phyloP scores from a whole-genome alignment of 2,797 vertebrate genomes.

The Sylvilagus floridanus region DNA sequence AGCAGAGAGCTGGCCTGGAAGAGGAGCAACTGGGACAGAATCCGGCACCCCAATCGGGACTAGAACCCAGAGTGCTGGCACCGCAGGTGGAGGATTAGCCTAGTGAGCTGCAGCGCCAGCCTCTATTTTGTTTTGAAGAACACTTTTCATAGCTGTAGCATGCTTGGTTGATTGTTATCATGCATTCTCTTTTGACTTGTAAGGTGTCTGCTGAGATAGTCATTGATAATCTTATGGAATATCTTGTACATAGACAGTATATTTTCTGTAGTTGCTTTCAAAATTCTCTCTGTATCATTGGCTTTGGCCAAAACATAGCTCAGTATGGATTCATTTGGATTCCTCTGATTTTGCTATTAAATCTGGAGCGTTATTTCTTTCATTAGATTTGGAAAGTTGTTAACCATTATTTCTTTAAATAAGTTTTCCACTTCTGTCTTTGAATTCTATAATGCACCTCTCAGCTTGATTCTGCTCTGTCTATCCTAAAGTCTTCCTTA shows the following conservation, averaged over 20 bases:
- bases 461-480: not conserved
- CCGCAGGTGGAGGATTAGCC: no score
- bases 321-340: not conserved
- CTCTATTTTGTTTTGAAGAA: not conserved
- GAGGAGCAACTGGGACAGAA: no score
- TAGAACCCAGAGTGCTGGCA: no score
- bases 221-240: not conserved
- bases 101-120: no score
- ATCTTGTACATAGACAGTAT: not conserved
- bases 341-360: not conserved
- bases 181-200: not conserved
- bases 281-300: not conserved
- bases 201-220: not conserved
- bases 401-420: not conserved
- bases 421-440: not conserved
- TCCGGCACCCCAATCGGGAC: no score
- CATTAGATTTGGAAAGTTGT: not conserved
- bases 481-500: not conserved
- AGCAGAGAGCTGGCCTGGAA: no score
- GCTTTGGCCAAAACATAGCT: not conserved
- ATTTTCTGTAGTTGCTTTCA: not conserved
- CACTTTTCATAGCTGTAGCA: not conserved
- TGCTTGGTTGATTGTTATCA: not conserved
- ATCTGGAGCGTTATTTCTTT: not conserved
- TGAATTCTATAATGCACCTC: not conserved